Evolutionary conservation across 2,113 vertebrate species (phyloP), one percentile per base, ranked within the genome.

Genomic region (Desmodus rotundus): DNA sequence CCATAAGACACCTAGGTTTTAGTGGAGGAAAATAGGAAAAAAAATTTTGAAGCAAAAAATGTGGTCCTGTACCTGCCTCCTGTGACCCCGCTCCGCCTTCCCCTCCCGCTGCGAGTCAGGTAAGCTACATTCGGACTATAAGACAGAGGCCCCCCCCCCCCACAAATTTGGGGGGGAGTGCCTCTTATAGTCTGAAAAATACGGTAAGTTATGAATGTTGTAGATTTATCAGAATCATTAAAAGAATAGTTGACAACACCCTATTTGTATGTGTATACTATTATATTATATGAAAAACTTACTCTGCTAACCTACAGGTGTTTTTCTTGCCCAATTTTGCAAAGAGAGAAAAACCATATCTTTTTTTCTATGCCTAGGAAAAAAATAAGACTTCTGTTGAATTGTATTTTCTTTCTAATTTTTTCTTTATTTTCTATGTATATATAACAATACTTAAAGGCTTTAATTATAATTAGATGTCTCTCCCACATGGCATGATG

Each of bases 341-440:
- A 7, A 61, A 88, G 63, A 38, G 13, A 80, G 63, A 83, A 94
- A 65, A 45, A 72, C 4, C 13, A 19, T 73, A 11, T 38, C 36
- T 8, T 13, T 47, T 76, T 76, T 76, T 47, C 4, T n/a, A 17
- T 33, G 58, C 52, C 2, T n/a, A 20, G 22, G 38, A 28, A 74
- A 85, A 85, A 67, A 77, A n/a, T 36, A 56, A 43, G 33, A 24
- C 2, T 50, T 84, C 22, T 65, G 9, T 58, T 33, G 20, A 13
- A 93, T 87, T 74, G 2, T 81, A 63, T 91, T 81, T 95, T 97
- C 52, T 72, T 82, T 20, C 28, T 81, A 41, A 67, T 88, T 33
- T 50, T 93, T 84, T 87, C 31, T 77, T 87, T 24, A 56, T 86
- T 93, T 91, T 85, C 20, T 76, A 0, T 86, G 17, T 43, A 33